Base-by-base conservation (phyloP, 2,797 vertebrate species). In the Anguilla anguilla region DNA sequence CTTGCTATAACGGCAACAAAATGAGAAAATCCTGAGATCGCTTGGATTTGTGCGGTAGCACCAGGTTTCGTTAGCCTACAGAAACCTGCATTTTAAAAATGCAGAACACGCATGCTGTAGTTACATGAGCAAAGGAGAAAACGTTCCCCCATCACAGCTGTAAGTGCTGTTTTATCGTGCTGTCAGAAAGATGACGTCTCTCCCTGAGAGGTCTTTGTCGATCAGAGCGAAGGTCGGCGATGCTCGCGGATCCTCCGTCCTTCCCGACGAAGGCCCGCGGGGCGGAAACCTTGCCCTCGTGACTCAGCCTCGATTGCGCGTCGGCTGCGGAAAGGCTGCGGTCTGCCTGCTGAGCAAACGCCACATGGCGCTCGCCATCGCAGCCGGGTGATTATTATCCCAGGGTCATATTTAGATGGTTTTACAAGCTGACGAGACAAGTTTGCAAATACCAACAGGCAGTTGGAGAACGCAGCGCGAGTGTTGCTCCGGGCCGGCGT, bases 361-460 rank as follows among this genome's bases (percentile, higher is more conserved):
- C 74, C 74, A 5, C 39, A 46, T 22, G 74, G 31, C 15, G 35
- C 74, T 79, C 46, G 35, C 74, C 7, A 7, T 17, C 46, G 39
- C 74, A 22, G 15, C 74, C 31, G 69, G 28, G 69, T 19, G 74
- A 46, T 79, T 22, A 79, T 79, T 79, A 79, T 46, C 74, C 39
- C 74, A 79, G 74, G 74, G 74, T 79, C 74, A 46, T 79, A 79
- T 79, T 79, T 25, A 43, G 74, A 46, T 39, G 39, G 17, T 46
- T 43, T 39, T 43, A 79, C 74, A 46, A 43, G 74, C 74, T 79
- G 74, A 79, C 74, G 22, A 79, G 46, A 79, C 74, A 46, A 72
- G 35, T 79, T 46, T 19, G 17, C 15, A 5, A 43, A 43, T 5
- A 39, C 35, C 43, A 79, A 43, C 35, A 19, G 35, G 35, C 39